phyloP scores from a whole-genome alignment of 1,140 invertebrate species.

The Brachionus angularis region DNA sequence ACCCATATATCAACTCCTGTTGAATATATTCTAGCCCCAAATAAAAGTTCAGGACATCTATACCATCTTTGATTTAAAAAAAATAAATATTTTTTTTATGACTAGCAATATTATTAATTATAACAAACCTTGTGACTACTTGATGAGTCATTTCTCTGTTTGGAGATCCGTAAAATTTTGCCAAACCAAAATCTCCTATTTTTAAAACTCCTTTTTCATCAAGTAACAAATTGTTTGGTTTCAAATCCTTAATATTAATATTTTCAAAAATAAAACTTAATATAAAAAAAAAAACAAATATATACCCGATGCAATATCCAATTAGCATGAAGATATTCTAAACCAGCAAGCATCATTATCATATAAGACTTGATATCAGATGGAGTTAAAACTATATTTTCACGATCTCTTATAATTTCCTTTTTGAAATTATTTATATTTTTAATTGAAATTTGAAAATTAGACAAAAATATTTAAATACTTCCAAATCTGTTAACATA shows the following conservation, averaged over 20 bases:
- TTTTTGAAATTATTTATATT: too few relatives aligned
- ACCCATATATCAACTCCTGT: conserved; percentile 98
- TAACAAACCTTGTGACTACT: conserved; percentile 80
- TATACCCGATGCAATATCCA: conserved; percentile 92
- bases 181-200: conserved; percentile 62
- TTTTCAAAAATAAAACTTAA: background rate
- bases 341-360: conserved; percentile 85
- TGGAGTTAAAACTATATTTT: conserved; percentile 32
- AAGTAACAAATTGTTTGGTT: conserved; percentile 96
- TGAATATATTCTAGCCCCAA: conserved; percentile 88
- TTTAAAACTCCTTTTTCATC: conserved; percentile 87
- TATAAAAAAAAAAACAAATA: conserved; percentile 46
- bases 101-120: background rate
- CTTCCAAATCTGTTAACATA: conserved; percentile 98
- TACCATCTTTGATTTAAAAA: conserved; percentile 57
- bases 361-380: conserved; percentile 81
- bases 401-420: conserved; percentile 42
- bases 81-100: conserved; percentile 1
- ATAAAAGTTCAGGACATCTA: conserved; percentile 86
- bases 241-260: conserved; percentile 70
- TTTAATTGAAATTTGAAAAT: too few relatives aligned
- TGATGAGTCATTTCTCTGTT: conserved; percentile 94
- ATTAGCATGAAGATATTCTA: conserved; percentile 90
- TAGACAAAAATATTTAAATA: background rate
- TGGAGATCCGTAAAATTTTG: conserved; percentile 92